Base-by-base conservation (phyloP, 1,140 invertebrate species). In the Periplaneta americana region DNA sequence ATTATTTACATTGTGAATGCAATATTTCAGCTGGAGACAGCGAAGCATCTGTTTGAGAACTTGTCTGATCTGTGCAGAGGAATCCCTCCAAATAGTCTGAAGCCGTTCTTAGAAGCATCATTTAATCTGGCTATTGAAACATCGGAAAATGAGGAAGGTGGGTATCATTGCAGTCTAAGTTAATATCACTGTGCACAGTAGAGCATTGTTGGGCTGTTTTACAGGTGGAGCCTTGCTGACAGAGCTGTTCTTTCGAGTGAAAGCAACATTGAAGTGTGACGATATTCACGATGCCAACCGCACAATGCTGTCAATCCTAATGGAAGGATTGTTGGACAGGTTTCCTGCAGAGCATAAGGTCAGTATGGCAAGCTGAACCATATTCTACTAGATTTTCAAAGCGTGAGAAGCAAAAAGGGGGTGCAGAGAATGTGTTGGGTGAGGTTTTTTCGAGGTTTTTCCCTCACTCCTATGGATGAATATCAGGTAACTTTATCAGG, bases 201-300 rank as follows among this genome's bases (percentile, higher is more conserved):
- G 80, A 48, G 36, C 17, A 82, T 75, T 15, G 22, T 34, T 34
- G 33, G 17, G 17, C 34, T 75, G 31, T n/a, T 28, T 75, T 81
- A 36, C 28, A 81, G 74, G 74, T 34, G 36, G 31, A 74, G 35
- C 28, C 33, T 74, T 80, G 32, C 48, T 82, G 15, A 80, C 74
- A 77, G 36, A 79, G 2, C 33, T 82, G 79, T 33, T 82, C 10
- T 34, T 6, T 34, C 66, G 36, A 28, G 36, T 82, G 15, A 82
- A 82, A 75, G 6, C 74, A 39, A 66, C 82, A 4, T 35, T 82
- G 33, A 48, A 66, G 37, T 80, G 87, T 48, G 88, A 91, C 35
- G 86, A 87, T 82, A 90, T 91, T 75, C 89, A 90, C 80, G 89
- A 91, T 39, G 89, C 89, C 0, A 92, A 91, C 83, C 88, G 90